Evolutionary conservation across 1,140 invertebrate species (phyloP).

Genomic region (Copidosoma floridanum): DNA sequence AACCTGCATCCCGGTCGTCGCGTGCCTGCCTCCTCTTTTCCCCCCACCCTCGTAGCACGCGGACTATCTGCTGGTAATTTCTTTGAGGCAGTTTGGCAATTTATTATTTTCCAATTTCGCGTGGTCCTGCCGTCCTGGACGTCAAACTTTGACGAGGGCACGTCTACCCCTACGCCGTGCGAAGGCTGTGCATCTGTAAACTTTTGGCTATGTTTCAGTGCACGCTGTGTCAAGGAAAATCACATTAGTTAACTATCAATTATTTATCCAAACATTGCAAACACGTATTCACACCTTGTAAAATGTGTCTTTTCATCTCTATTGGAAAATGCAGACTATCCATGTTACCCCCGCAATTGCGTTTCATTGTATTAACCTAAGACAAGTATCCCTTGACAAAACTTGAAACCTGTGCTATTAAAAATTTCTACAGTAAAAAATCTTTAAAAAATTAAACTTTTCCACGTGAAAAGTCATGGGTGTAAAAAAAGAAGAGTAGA

Average conservation of each 20-base stretch:
- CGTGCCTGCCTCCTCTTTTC: conserved; percentile 1
- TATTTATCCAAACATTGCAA: conserved; percentile 22
- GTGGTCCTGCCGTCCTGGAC: conserved; percentile 20
- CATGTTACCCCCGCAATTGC: too few species aligned
- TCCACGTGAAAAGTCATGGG: too few species aligned
- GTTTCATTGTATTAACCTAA: too few species aligned
- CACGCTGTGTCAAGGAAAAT: too few species aligned
- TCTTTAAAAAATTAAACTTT: too few species aligned
- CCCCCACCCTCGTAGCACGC: neutral
- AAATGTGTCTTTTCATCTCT: neutral
- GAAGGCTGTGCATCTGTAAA: neutral
- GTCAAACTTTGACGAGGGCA: conserved; percentile 11
- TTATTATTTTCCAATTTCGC: conserved; percentile 50
- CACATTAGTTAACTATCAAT: too few species aligned
- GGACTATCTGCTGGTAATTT: conserved; percentile 38
- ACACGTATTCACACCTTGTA: conserved; percentile 9
- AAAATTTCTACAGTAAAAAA: too few species aligned
- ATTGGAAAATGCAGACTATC: too few species aligned
- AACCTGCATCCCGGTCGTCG: conserved; percentile 11
- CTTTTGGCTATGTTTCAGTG: too few species aligned
- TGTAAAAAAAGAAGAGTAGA: too few species aligned
- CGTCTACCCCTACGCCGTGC: conserved; percentile 25
- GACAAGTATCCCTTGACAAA: too few species aligned
- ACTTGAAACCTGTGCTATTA: too few species aligned
- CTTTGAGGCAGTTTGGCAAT: conserved; percentile 51